Base-by-base conservation (phyloP, 2,888 invertebrate species). In the Drosophila fulvimacula region DNA sequence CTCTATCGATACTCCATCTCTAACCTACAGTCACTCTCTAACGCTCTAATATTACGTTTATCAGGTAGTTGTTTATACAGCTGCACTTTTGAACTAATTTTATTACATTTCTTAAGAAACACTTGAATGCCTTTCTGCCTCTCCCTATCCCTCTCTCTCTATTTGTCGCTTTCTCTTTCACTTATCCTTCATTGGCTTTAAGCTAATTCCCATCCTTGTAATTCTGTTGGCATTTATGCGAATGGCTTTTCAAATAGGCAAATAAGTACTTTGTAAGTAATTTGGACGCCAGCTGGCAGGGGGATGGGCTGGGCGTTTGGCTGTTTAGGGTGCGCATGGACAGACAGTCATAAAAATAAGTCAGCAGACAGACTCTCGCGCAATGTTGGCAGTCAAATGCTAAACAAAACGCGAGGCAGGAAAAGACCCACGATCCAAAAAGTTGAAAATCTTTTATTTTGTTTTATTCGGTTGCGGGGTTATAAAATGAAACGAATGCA, bases 181-280 rank as follows among this genome's bases (percentile, higher is more conserved):
- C 53, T 36, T 41, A 44, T 38, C 60, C 66, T 27, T 41, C 56
- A 67, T 53, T 55, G 59, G 63, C 58, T 65, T 81, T 51, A 59
- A 55, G 58, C 60, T 52, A 59, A 56, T 55, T 51, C 69, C 57
- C 57, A 53, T 66, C 55, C 42, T 49, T 51, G 38, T 21, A 49
- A 55, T 67, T 52, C 56, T 77, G 61, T 42, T 74, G 65, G 44
- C 69, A 70, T 88, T 88, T 76, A 77, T 71, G 60, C 66, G 73
- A 88, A 88, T 83, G 77, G 61, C 77, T 88, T 88, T 80, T 70
- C 69, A 71, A 83, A 83, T 88, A 77, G 83, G 88, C 83, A 82
- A 88, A 80, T 83, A 83, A 88, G 86, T 88, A 86, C 83, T 88
- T 83, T 82, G 88, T 83, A 85, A 83, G 88, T 88, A 83, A 88